Base-by-base conservation (phyloP, 2,888 invertebrate species). In the Leptinotarsa haldemani region DNA sequence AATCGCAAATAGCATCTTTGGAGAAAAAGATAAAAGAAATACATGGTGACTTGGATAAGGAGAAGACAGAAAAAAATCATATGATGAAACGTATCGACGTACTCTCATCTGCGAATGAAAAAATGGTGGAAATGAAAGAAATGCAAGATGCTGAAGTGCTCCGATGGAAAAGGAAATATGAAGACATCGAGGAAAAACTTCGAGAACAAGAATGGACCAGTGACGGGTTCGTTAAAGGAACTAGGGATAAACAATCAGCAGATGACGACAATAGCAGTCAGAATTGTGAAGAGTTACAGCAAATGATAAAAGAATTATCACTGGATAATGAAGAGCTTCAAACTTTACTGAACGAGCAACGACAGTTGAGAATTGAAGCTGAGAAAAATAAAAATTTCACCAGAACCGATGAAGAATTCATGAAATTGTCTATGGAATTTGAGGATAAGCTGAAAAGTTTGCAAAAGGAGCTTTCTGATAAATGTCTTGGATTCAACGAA, bases 51-150 rank as follows among this genome's bases (percentile, higher is more conserved):
- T 84, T 91, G 58, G 90, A 90, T 56, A 92, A 91, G 83, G 90
- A 92, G 74, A 89, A 89, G 70, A 84, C 87, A 1, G 95, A 96
- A 79, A 95, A 93, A 83, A 92, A 93, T 69, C 89, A 90, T 65
- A 84, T 95, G 3, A 83, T 89, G 50, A 94, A 94, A 83, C 91
- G 93, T 84, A 90, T 95, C 69, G 95, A 95, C 82, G 90, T 93
- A 4, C 88, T 96, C 65, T 91, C 91, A 20, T 89, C 92, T 47
- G 93, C 94, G 1, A 95, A 95, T 84, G 95, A 95, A 67, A 90
- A 93, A 75, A 90, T 95, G 84, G 88, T 92, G 1, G 95, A 96
- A 83, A 91, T 94, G 87, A 96, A 95, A 86, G 95, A 95, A 84
- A 92, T 93, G 77, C 92, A 95, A 85, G 95, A 95, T 80, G 91